These are phyloP conservation scores for Umimayanthus chanpuru DNA, from an alignment of 92 coral and sea anemone genomes.

Conservation along the genomic window DNA sequence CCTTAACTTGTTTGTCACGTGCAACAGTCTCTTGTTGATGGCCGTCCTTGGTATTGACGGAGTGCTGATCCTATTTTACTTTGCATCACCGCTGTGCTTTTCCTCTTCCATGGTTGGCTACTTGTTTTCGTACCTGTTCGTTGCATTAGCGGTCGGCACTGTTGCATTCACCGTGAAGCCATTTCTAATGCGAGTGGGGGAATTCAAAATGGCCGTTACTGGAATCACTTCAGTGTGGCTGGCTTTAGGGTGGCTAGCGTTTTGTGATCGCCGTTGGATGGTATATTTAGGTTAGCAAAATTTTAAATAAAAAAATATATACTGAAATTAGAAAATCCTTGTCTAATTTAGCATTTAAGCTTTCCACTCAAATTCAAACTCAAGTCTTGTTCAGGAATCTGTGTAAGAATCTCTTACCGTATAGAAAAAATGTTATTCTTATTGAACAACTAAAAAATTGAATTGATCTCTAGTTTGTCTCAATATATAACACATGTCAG, in stretches of 20 bases:
- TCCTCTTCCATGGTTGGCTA: conserved; percentile 63
- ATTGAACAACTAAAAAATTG: no score
- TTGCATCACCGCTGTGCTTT: conserved; percentile 67
- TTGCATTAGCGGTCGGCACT: conserved; percentile 63
- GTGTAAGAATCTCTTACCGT: no score
- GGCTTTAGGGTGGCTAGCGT: not conserved
- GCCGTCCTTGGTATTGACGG: conserved; percentile 37
- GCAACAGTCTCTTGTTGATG: conserved; percentile 27
- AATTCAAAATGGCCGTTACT: not conserved
- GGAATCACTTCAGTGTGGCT: not conserved
- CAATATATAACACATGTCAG: no score
- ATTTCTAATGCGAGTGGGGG: not conserved
- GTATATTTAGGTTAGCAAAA: not conserved
- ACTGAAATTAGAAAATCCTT: no score
- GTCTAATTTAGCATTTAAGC: no score
- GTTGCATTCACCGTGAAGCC: conserved; percentile 18
- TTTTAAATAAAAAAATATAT: not conserved
- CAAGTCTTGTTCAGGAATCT: no score
- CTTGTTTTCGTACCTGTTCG: conserved; percentile 47
- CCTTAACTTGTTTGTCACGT: conserved; percentile 36
- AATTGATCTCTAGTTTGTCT: no score
- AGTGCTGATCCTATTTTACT: conserved; percentile 47
- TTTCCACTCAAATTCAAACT: no score
- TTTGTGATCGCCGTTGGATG: conserved; percentile 20
- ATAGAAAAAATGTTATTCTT: no score